Evolutionary conservation across 2,113 vertebrate genomes (phyloP).

Genomic region (Daboia siamensis): DNA sequence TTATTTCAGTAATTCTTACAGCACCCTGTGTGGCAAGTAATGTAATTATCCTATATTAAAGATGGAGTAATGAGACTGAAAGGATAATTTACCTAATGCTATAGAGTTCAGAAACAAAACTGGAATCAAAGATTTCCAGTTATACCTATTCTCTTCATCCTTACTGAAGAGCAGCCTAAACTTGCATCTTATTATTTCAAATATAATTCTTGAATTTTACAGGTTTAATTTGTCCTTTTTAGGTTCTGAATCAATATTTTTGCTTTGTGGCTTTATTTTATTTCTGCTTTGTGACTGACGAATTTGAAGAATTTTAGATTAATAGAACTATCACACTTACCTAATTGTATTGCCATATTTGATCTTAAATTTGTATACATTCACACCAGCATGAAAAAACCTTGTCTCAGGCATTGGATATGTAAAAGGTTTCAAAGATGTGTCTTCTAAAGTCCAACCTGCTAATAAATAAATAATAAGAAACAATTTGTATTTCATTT

Average conservation of each 20-base stretch:
- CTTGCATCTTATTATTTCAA: background rate
- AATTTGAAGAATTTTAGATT: background rate
- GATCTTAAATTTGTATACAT: conserved; percentile 85
- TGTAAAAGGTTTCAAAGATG: conserved; percentile 76
- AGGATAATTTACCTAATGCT: background rate
- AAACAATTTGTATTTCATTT: background rate
- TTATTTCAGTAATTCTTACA: background rate
- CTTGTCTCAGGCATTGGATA: conserved; percentile 80
- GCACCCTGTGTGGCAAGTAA: background rate
- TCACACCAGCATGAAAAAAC: conserved; percentile 74
- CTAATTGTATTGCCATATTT: conserved; percentile 73
- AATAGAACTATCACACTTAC: conserved; percentile 55
- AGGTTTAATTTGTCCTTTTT: background rate
- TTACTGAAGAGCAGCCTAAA: background rate
- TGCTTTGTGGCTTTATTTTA: background rate
- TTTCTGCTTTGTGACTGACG: background rate
- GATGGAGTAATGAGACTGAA: background rate
- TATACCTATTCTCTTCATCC: background rate
- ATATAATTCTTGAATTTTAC: background rate
- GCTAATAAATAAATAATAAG: conserved; percentile 13
- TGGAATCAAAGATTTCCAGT: background rate
- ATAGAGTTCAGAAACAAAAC: background rate
- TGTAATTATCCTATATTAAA: background rate
- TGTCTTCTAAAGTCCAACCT: conserved; percentile 49
- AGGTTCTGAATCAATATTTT: background rate